These are phyloP conservation scores for Drosophila antonietae DNA, from an alignment of 2,888 invertebrate genomes.

Conservation along the genomic window DNA sequence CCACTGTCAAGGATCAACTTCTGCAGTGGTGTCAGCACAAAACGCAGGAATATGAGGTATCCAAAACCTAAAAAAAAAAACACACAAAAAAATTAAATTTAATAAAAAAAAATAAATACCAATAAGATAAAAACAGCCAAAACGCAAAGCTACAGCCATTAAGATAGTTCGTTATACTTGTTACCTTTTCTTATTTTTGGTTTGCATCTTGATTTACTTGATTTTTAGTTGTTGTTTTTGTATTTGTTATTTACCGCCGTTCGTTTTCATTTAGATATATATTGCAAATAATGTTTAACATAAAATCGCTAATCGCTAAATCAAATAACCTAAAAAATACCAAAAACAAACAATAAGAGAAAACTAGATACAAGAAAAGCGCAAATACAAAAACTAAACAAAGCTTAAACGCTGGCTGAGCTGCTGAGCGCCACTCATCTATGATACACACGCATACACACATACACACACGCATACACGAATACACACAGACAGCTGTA, in stretches of 20 bases:
- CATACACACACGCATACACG: conserved; percentile 30
- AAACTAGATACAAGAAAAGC: conserved; percentile 29
- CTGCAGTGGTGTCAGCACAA: conserved; percentile 99
- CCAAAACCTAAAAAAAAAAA: conserved; percentile 63
- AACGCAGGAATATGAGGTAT: conserved; percentile 98
- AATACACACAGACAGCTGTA: conserved; percentile 7
- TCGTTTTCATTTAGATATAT: conserved; percentile 31
- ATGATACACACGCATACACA: conserved; percentile 31
- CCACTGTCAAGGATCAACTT: conserved; percentile 97
- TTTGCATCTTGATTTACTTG: conserved; percentile 2
- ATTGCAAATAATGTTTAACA: conserved; percentile 29
- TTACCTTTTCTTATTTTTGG: conserved; percentile 19
- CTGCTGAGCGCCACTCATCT: conserved; percentile 50
- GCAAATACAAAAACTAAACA: conserved; percentile 45
- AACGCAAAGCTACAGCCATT: conserved; percentile 54
- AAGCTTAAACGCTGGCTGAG: conserved; percentile 61
- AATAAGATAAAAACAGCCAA: conserved; percentile 35
- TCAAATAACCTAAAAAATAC: conserved; percentile 34
- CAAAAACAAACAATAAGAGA: conserved; percentile 20
- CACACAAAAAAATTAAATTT: conserved; percentile 22
- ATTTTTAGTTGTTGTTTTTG: conserved; percentile 12
- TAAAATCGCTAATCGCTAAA: conserved; percentile 53
- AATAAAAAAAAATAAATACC: conserved; percentile 13
- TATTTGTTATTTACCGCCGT: conserved; percentile 46
- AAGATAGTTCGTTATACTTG: conserved; percentile 41